These are phyloP conservation scores for Pangasianodon gigas DNA, from an alignment of 2,113 vertebrate species.

Conservation along the genomic window DNA sequence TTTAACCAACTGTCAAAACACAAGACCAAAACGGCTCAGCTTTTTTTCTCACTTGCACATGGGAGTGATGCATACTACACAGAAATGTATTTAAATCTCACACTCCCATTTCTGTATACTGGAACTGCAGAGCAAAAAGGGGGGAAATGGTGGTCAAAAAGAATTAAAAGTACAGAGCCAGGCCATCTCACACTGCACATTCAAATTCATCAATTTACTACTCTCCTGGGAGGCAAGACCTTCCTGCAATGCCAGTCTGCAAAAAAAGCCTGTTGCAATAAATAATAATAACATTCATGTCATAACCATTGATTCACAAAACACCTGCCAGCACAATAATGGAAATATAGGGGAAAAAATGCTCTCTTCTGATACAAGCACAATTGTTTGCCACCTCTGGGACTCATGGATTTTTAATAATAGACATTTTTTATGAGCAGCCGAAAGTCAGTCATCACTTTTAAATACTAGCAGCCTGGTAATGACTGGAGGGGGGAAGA, in stretches of 20 bases:
- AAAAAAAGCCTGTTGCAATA: constrained; percentile 8
- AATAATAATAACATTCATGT: constrained; percentile 20
- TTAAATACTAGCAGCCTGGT: constrained; percentile 36
- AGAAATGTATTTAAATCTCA: neutral
- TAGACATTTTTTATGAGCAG: constrained; percentile 32
- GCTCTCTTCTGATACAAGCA: neutral
- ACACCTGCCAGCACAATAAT: constrained; percentile 23
- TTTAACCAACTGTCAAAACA: neutral
- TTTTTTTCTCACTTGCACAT: neutral
- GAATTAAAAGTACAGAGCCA: neutral
- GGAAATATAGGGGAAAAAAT: neutral
- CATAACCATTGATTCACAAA: constrained; percentile 32
- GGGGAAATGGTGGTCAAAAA: neutral
- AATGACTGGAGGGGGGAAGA: constrained; percentile 20
- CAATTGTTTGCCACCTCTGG: constrained; percentile 19
- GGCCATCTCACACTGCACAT: neutral
- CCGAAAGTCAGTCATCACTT: constrained; percentile 43
- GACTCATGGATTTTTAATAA: constrained; percentile 40
- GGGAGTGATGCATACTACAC: neutral
- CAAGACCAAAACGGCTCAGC: neutral
- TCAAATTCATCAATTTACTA: neutral
- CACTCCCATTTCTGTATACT: neutral
- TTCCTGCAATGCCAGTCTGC: constrained; percentile 13
- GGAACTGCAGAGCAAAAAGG: neutral
- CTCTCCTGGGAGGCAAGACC: neutral